These are phyloP conservation scores for Ceyx erithaca DNA, from an alignment of 2,797 vertebrate genomes.

Conservation along the genomic window DNA sequence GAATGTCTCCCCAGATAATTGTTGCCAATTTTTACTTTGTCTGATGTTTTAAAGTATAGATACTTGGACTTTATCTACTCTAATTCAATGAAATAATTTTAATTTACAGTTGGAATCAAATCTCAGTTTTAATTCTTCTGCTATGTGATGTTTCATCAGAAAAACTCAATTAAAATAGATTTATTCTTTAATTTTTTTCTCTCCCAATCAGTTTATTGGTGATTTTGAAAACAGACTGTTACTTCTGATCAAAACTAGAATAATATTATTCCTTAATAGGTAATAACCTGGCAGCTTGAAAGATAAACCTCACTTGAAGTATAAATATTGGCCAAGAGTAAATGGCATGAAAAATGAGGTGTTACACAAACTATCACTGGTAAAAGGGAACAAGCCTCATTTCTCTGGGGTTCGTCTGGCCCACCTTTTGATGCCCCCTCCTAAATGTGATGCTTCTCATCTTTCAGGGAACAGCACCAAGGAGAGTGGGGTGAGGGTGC, in stretches of 20 bases:
- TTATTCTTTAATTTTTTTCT: neutral
- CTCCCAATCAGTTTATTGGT: neutral
- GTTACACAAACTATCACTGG: neutral
- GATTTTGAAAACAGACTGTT: neutral
- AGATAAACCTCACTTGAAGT: neutral
- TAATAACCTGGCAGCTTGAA: neutral
- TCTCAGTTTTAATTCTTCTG: neutral
- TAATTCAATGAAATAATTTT: neutral
- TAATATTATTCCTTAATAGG: neutral
- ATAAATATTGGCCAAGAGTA: neutral
- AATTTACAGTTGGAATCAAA: neutral
- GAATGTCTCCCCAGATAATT: neutral
- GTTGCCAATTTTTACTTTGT: neutral
- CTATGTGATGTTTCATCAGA: neutral
- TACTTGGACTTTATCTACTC: neutral
- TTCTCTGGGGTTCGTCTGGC: neutral
- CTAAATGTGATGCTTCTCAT: accelerated
- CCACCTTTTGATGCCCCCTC: neutral
- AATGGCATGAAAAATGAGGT: neutral
- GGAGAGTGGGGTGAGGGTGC: neutral
- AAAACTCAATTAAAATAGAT: neutral
- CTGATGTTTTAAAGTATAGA: neutral
- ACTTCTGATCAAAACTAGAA: neutral
- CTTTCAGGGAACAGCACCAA: neutral
- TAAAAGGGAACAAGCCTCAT: accelerated